Percentiles rank a stretch among this genome's conserved stretches.
phyloP scores from a whole-genome alignment of 2,888 invertebrate genomes.

The Coelinius sp. region DNA sequence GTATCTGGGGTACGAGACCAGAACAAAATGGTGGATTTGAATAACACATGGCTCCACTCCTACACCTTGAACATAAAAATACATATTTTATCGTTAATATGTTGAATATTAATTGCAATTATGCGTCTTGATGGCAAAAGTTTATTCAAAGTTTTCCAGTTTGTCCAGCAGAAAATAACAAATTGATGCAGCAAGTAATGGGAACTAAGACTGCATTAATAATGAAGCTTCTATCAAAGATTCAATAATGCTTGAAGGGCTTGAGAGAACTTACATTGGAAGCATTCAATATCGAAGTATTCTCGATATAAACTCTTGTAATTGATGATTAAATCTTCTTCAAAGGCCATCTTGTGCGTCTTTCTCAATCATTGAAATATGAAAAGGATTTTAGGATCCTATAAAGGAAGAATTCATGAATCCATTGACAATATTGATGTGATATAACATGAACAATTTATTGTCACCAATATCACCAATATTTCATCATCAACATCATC shows the following conservation, averaged over 20 bases:
- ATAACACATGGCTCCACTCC: background rate
- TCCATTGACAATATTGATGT: background rate
- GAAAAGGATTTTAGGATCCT: too few relatives aligned
- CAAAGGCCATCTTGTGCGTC: too few relatives aligned
- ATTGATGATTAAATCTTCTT: too few relatives aligned
- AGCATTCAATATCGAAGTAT: background rate
- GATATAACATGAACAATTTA: background rate
- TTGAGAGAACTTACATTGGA: background rate
- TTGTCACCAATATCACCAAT: background rate
- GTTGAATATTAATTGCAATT: background rate
- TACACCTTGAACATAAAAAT: background rate
- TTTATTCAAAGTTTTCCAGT: background rate
- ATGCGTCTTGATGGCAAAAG: background rate
- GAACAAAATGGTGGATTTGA: background rate
- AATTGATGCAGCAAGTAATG: background rate
- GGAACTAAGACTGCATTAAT: background rate
- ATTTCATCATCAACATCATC: background rate
- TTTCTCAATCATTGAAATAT: too few relatives aligned
- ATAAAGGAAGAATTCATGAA: too few relatives aligned
- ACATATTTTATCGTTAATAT: background rate
- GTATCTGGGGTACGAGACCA: constrained; percentile 6
- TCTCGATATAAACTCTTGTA: background rate
- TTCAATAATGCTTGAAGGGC: background rate
- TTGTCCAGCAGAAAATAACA: background rate
- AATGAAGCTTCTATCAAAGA: background rate